Evolutionary conservation across 2,888 invertebrate species (phyloP).

Genomic region (Odontocerum albicorne): DNA sequence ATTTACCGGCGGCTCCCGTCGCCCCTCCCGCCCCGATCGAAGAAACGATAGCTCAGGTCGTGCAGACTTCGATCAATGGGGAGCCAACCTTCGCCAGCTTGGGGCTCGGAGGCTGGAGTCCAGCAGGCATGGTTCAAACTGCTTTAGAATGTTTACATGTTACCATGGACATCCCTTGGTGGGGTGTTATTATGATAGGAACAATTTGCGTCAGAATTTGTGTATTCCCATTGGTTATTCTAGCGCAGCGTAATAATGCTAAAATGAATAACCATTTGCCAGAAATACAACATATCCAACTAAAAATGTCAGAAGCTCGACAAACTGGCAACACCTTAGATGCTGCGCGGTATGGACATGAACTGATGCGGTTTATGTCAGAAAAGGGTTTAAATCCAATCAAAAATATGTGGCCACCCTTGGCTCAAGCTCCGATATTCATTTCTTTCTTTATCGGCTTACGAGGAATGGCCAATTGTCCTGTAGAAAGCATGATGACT

Average conservation of each 20-base stretch:
- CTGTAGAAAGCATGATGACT: conserved; percentile 84
- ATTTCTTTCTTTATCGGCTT: conserved; percentile 90
- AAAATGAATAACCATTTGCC: conserved; percentile 84
- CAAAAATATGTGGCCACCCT: conserved; percentile 74
- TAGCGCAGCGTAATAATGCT: conserved; percentile 78
- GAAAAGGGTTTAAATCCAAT: conserved; percentile 79
- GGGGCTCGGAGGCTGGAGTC: conserved; percentile 82
- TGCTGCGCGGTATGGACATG: conserved; percentile 72
- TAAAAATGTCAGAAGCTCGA: conserved; percentile 85
- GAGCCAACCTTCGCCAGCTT: conserved; percentile 80
- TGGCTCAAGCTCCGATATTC: conserved; percentile 87
- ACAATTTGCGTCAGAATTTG: conserved; percentile 73
- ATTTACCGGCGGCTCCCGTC: conserved; percentile 43
- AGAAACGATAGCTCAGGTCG: conserved; percentile 48
- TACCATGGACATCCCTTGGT: conserved; percentile 87
- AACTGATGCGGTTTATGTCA: conserved; percentile 81
- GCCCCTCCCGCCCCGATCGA: conserved; percentile 38
- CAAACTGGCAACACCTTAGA: conserved; percentile 80
- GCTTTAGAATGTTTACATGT: conserved; percentile 83
- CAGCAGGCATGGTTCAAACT: conserved; percentile 80
- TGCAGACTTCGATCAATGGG: conserved; percentile 47
- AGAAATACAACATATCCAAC: conserved; percentile 78
- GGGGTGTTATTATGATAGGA: conserved; percentile 82
- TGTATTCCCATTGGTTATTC: conserved; percentile 84
- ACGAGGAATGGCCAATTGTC: conserved; percentile 84